Evolutionary conservation across 2,888 invertebrate species (phyloP), one percentile per base, ranked within the genome.

Genomic region (Argyra leucocephala): DNA sequence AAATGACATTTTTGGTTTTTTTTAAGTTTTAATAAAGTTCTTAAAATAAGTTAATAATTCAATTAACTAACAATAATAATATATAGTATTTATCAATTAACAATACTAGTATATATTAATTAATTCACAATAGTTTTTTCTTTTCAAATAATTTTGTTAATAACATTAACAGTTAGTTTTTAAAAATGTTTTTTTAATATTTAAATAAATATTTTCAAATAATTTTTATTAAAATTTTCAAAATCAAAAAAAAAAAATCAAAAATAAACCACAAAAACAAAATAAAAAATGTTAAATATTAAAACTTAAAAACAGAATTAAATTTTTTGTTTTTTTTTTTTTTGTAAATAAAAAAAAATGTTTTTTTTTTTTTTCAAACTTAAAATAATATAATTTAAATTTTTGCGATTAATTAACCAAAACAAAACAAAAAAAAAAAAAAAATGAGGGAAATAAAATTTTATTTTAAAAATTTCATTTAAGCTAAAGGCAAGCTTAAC

Each of bases 1-100:
- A 65, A 80, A 78, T 37, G 77, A 78, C 77, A 76, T 79, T 57
- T 9, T 66, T 65, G 61, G 2, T 4, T 9, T 61, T 61, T 18
- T 2, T 10, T 58, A 2, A 22, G 7, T 58, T 4, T 48, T 18
- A 31, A 31, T 31, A 31, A 31, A 31, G 5, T 31, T 31, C 31
- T 5, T 31, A 7, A 7, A 31, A 31, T 37, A 37, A 48, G 18
- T 48, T 48, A 31, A 31, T 31, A 26, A n/a, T n/a, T 26, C 7
- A 31, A 31, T 31, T 31, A 31, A 31, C 12, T 31, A 31, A 31
- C 31, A 18, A 48, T n/a, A 15, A 5, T 48, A 48, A 48, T 48
- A 31, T 6, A 5, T 48, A 48, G 48, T 48, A 5, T 18, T 1
- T n/a, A 12, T 48, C 5, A 37, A 37, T 31, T 3, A 48, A 48